Conservation (phyloP, 2,797 vertebrate genomes). For the Lagorchestes hirsutus region DNA sequence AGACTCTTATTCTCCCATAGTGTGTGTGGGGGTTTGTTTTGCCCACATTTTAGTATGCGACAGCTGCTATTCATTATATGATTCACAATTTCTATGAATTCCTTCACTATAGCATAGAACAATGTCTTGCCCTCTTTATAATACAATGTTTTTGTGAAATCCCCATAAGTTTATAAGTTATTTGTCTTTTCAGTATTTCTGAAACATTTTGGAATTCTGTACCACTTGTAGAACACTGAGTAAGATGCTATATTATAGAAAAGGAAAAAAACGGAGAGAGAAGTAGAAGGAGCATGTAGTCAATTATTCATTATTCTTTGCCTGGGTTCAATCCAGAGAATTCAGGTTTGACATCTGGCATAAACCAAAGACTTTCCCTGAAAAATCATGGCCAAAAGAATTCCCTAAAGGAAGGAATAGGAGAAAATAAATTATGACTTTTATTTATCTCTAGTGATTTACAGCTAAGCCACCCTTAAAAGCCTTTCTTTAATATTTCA, state of each 20-base stretch:
- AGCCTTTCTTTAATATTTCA: not conserved
- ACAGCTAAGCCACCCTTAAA: not conserved
- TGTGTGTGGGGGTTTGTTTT: not conserved
- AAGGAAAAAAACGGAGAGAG: not conserved
- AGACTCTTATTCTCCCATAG: not conserved
- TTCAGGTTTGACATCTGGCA: not conserved
- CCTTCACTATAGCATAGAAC: not conserved
- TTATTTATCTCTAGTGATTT: not conserved
- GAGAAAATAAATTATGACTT: not conserved
- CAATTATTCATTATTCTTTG: not conserved
- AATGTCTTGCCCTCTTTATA: not conserved
- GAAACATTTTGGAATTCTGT: not conserved
- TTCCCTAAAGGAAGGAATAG: not conserved
- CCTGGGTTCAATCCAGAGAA: not conserved
- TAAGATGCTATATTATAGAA: not conserved
- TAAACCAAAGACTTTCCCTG: not conserved
- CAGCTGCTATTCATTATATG: not conserved
- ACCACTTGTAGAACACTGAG: not conserved
- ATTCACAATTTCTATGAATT: not conserved
- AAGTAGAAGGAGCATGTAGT: not conserved
- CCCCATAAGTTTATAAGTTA: not conserved
- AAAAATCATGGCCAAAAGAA: not conserved
- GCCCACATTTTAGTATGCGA: not conserved
- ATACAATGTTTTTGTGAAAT: not conserved
- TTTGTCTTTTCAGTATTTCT: not conserved